These are phyloP conservation scores for Butorides virescens DNA, from an alignment of 2,113 vertebrate genomes.

Conservation along the genomic window DNA sequence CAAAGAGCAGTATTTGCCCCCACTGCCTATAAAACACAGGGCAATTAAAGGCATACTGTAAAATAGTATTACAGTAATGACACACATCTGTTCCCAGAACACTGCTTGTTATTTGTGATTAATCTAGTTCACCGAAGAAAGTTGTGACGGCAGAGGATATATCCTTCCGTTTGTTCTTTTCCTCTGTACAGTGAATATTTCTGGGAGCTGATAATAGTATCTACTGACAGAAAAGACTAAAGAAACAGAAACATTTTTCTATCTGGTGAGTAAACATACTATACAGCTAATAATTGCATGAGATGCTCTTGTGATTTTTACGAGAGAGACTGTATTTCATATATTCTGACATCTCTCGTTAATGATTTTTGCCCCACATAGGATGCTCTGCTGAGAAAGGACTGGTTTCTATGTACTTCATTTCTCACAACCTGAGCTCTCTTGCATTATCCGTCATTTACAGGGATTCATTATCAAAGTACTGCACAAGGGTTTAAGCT, in stretches of 20 bases:
- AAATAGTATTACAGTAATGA: background rate
- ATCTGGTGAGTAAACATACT: background rate
- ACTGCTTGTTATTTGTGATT: background rate
- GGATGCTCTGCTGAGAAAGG: background rate
- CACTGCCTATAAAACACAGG: background rate
- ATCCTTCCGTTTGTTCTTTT: background rate
- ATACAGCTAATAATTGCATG: background rate
- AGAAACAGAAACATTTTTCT: background rate
- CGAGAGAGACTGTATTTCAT: background rate
- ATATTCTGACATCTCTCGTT: background rate
- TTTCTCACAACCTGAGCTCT: background rate
- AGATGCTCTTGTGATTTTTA: background rate
- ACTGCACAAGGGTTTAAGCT: background rate
- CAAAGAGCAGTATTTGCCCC: background rate
- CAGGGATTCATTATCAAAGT: constrained; percentile 5
- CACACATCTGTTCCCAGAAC: background rate
- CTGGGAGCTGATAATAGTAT: background rate
- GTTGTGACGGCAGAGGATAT: background rate
- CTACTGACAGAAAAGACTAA: background rate
- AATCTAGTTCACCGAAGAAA: background rate
- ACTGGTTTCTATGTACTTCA: background rate
- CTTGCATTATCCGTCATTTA: background rate
- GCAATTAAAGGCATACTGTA: background rate
- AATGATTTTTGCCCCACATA: background rate
- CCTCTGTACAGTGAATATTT: background rate